Evolutionary conservation across 2,797 vertebrate species (phyloP), one percentile per base, ranked within the genome.

Genomic region (Fringilla coelebs): DNA sequence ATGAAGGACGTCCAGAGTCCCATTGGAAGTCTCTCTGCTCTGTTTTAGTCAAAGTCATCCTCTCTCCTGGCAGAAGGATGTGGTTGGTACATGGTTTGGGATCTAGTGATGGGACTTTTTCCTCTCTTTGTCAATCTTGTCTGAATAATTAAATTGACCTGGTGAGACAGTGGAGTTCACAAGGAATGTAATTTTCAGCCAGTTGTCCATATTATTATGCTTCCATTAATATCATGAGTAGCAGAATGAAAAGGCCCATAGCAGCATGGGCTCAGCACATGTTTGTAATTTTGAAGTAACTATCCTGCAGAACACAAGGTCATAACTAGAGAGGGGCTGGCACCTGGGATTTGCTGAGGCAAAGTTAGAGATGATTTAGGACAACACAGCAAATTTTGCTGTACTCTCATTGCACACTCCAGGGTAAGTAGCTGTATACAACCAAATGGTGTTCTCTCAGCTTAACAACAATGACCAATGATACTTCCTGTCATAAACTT

Each of bases 91-190:
- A 7, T 49, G 34, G 54, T 63, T 85, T 89, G 34, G 25, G 11
- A 38, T 83, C 32, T 75, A 62, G 51, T 1, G 0, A 32, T 51
- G 25, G 24, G 66, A 65, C 8, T 66, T 61, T 63, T 76, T 36
- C 57, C 32, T 92, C 21, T 73, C 66, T 68, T 63, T 63, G 32
- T 41, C 93, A 93, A 82, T 95, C 54, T 92, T 91, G 45, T 90
- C 73, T 67, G 67, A 93, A 49, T 94, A 94, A 94, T 96, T 95
- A 90, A 96, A 90, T 91, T 95, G 94, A 94, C 94, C 91, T 93
- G 18, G 19, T 57, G 41, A 94, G 77, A 61, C 52, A 88, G 20
- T 52, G 40, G 29, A 86, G 82, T 70, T 91, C 88, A 88, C 45
- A 76, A 95, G 36, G 52, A 84, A 79, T 36, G 60, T 28, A 51